phyloP scores from a whole-genome alignment of 2,113 vertebrate genomes.

The Pitta sordida region DNA sequence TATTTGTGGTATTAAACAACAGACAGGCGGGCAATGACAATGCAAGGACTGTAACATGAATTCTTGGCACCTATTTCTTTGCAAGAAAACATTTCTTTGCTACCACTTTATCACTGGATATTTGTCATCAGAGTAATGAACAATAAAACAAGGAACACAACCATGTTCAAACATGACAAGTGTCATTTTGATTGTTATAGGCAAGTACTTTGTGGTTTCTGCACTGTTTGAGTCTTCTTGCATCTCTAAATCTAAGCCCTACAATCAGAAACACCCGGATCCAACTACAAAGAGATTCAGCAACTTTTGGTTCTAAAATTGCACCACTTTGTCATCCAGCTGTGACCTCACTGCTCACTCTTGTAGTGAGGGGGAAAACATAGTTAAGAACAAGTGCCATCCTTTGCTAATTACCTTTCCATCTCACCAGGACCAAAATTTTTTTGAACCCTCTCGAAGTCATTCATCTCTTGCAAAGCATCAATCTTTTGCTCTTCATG shows the following conservation, averaged over 20 bases:
- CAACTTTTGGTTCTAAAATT: not conserved
- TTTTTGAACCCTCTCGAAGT: not conserved
- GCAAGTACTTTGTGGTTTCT: not conserved
- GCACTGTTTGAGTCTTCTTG: not conserved
- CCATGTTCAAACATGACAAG: not conserved
- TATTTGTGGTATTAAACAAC: not conserved
- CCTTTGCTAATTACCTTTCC: constrained; percentile 48
- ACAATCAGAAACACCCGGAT: not conserved
- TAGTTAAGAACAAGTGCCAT: not conserved
- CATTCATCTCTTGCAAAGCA: not conserved
- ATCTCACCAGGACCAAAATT: not conserved
- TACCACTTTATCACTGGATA: not conserved
- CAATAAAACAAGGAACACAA: not conserved
- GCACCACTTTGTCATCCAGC: not conserved
- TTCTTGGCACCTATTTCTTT: not conserved
- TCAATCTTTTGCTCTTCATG: not conserved
- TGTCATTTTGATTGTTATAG: not conserved
- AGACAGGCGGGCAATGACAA: not conserved
- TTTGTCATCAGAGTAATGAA: not conserved
- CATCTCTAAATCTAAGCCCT: not conserved
- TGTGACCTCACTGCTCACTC: not conserved
- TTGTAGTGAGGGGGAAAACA: not conserved
- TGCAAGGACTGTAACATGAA: not conserved
- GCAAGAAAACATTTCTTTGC: not conserved
- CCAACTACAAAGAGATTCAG: not conserved